Evolutionary conservation across 2,113 vertebrate species (phyloP).

Genomic region (Megalops atlanticus): DNA sequence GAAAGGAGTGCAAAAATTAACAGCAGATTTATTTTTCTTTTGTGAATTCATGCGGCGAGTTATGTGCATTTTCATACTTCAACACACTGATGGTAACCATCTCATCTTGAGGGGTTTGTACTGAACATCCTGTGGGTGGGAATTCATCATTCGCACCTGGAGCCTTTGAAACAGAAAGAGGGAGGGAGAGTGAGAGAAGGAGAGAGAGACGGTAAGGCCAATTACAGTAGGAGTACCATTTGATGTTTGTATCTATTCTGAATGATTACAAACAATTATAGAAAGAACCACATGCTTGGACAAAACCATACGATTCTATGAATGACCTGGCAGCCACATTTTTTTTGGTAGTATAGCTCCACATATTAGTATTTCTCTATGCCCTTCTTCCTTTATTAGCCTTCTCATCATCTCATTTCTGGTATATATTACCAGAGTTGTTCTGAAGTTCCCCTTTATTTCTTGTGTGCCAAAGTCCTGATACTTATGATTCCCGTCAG

Average conservation of each 20-base stretch:
- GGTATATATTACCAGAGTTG: background rate
- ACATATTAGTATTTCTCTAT: background rate
- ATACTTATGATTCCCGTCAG: conserved; percentile 11
- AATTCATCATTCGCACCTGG: conserved; percentile 14
- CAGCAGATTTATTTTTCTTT: background rate
- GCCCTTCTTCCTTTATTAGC: background rate
- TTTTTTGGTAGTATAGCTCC: background rate
- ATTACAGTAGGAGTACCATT: too few relatives aligned
- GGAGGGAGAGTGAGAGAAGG: background rate
- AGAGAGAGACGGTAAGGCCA: conserved; percentile 47
- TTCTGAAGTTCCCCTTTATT: conserved; percentile 5
- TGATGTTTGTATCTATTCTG: background rate
- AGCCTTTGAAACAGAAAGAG: background rate
- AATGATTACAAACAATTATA: background rate
- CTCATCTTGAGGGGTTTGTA: background rate
- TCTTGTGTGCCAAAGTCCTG: background rate
- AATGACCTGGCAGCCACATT: background rate
- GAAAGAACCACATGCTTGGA: background rate
- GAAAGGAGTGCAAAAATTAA: background rate
- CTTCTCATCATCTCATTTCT: background rate
- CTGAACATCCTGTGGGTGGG: conserved; percentile 4
- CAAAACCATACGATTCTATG: background rate
- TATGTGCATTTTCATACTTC: background rate
- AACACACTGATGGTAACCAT: background rate
- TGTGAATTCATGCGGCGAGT: background rate